Evolutionary conservation across 2,113 vertebrate genomes (phyloP).

Genomic region (Setophaga coronata): DNA sequence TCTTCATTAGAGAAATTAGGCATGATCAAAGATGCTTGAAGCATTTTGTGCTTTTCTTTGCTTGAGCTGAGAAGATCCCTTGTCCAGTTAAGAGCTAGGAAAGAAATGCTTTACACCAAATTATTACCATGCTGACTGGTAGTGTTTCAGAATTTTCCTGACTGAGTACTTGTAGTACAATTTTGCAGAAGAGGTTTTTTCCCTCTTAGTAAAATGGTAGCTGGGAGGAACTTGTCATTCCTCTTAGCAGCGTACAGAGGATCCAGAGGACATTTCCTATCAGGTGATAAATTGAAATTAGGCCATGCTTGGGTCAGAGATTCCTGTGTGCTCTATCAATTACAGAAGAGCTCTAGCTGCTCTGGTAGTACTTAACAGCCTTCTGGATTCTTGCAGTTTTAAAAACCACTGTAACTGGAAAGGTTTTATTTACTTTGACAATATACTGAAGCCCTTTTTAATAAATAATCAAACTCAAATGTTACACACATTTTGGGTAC

Average conservation of each 20-base stretch:
- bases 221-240: background rate
- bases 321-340: background rate
- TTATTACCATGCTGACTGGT: background rate
- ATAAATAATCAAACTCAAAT: background rate
- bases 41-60: background rate
- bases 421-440: background rate
- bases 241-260: background rate
- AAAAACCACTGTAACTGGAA: background rate
- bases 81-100: background rate
- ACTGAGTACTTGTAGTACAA: background rate
- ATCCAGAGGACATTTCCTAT: conserved; percentile 10
- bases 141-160: background rate
- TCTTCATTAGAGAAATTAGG: background rate
- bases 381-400: background rate
- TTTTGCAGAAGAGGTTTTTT: background rate
- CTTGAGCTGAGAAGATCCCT: background rate
- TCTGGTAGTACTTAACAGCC: background rate
- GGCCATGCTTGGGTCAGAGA: background rate
- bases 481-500: background rate
- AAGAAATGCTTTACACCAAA: background rate
- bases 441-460: background rate
- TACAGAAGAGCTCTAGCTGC: background rate
- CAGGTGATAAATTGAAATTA: conserved; percentile 26
- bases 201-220: background rate
- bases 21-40: background rate